Evolutionary conservation across 2,797 vertebrate species (phyloP), one percentile per base, ranked within the genome.

Genomic region (Siniperca scherzeri): DNA sequence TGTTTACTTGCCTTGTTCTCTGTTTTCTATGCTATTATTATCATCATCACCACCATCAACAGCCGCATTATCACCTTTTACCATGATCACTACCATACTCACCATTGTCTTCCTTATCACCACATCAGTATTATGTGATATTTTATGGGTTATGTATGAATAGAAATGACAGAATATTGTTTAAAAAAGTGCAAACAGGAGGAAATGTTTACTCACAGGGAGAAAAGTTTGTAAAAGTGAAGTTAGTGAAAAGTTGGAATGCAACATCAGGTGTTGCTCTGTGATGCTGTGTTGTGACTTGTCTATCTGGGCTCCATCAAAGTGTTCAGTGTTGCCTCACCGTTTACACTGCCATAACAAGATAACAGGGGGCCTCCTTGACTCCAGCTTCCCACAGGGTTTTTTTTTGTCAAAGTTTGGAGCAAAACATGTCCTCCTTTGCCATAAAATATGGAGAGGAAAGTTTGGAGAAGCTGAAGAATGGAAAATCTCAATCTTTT

Each of bases 291-390:
- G 82, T 70, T 65, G 81, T 86, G 82, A 82, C 90, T 91, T 74
- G 74, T 94, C 88, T 93, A 94, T 94, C 93, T 85, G 83, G 90
- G 87, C 87, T 93, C 87, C 90, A 92, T 95, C 94, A 91, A 94
- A 89, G 90, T 72, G n/a, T 85, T 88, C 82, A 70, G 86, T 87
- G 91, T 91, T 85, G 88, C 89, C 80, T 92, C 84, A 80, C 78
- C 91, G 78, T 94, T 93, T 88, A 91, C 86, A 71, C 93, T 93
- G 93, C 93, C 84, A 90, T 84, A 85, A 92, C 86, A 92, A 91
- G 94, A 95, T 94, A 95, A 95, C 91, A 85, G 91, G 88, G 81
- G 90, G 83, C 85, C 92, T 91, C 83, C 92, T 90, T 89, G 87
- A 90, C 91, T 92, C 90, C 87, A 82, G 87, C 90, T 83, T 90